A percentile compares a stretch with the other conserved stretches of the same genome.
phyloP scores from a whole-genome alignment of 2,888 invertebrate genomes.

The Macrosoma leucophasiata region DNA sequence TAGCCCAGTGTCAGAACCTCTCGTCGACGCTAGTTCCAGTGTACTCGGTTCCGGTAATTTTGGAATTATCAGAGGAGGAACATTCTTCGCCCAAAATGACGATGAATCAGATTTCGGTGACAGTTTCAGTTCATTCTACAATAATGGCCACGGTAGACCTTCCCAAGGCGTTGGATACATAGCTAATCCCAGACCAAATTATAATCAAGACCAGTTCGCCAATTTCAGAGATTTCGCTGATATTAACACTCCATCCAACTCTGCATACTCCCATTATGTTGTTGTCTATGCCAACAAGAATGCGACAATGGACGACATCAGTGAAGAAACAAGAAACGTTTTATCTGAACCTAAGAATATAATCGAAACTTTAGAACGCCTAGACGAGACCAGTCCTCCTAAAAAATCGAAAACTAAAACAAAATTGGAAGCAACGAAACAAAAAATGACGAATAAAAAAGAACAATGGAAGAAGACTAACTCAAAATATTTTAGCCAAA shows the following conservation, averaged over 20 bases:
- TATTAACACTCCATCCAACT: slow-evolving; percentile 84
- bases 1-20: slow-evolving; percentile 50
- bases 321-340: slow-evolving; percentile 57
- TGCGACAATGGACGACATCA: slow-evolving; percentile 76
- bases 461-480: slow-evolving; percentile 64
- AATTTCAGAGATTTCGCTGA: slow-evolving; percentile 94
- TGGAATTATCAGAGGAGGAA: slow-evolving; percentile 90
- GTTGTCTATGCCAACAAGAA: slow-evolving; percentile 91
- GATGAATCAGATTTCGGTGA: slow-evolving; percentile 78
- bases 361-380: slow-evolving; percentile 84
- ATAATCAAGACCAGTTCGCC: slow-evolving; percentile 89
- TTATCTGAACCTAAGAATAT: slow-evolving; percentile 84
- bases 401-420: slow-evolving; percentile 78
- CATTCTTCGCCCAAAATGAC: slow-evolving; percentile 86
- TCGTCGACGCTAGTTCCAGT: slow-evolving; percentile 74
- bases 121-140: slow-evolving; percentile 76
- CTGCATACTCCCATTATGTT: slow-evolving; percentile 87
- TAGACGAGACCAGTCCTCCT: slow-evolving; percentile 75
- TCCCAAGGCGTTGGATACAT: slow-evolving; percentile 76
- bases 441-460: slow-evolving; percentile 55
- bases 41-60: slow-evolving; percentile 90
- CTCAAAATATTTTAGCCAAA: slow-evolving; percentile 51
- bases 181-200: slow-evolving; percentile 83
- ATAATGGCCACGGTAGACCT: slow-evolving; percentile 84
- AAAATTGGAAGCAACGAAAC: slow-evolving; percentile 76